phyloP scores from a whole-genome alignment of 2,113 vertebrate species.

The Cottus gobio region DNA sequence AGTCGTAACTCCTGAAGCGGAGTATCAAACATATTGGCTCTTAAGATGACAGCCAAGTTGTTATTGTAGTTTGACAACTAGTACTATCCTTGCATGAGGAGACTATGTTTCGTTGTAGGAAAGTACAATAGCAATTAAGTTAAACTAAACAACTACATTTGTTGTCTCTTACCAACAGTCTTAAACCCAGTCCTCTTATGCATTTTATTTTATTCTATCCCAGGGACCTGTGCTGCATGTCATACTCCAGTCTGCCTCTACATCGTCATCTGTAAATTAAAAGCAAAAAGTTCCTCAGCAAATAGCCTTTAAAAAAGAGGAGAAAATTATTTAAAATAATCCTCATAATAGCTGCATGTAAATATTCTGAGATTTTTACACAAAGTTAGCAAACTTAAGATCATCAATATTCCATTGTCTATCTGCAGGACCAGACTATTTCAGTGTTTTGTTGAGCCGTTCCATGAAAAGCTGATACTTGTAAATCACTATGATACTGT shows the following conservation, averaged over 20 bases:
- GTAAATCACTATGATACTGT: neutral
- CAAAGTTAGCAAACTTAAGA: neutral
- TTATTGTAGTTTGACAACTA: constrained; percentile 7
- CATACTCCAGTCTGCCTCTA: neutral
- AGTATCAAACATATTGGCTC: constrained; percentile 66
- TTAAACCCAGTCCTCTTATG: neutral
- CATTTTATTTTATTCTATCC: neutral
- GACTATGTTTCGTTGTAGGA: neutral
- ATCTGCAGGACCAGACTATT: neutral
- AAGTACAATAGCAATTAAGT: neutral
- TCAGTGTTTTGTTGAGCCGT: neutral
- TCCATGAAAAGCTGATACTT: neutral
- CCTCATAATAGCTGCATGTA: neutral
- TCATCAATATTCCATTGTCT: neutral
- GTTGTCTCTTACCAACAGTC: too few relatives aligned
- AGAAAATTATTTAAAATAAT: neutral
- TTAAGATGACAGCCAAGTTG: constrained; percentile 35
- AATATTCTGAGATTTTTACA: neutral
- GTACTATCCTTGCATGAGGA: neutral
- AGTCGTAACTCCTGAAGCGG: constrained; percentile 62
- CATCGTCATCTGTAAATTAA: neutral
- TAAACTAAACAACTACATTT: neutral
- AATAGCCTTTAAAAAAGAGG: neutral
- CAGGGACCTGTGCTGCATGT: neutral
- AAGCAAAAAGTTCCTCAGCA: neutral